phyloP scores from a whole-genome alignment of 2,113 vertebrate species.

The Uria aalge region DNA sequence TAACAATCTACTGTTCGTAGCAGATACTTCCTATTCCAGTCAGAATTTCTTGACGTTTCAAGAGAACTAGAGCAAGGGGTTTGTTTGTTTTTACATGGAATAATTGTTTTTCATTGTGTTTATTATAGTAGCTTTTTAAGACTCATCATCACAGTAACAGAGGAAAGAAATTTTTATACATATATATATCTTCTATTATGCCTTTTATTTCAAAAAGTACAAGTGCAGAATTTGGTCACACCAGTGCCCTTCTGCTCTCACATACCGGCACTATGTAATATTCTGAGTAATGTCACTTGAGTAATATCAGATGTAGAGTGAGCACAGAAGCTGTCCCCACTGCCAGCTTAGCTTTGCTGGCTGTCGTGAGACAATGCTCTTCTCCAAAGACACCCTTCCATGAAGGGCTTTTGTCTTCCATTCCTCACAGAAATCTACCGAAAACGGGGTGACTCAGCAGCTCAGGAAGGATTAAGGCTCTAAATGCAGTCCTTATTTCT shows the following conservation, averaged over 20 bases:
- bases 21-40: not conserved
- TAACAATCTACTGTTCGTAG: not conserved
- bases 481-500: not conserved
- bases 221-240: not conserved
- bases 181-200: not conserved
- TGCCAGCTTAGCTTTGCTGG: not conserved
- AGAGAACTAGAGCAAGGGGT: not conserved
- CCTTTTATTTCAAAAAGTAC: not conserved
- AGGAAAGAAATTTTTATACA: not conserved
- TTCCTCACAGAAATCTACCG: not conserved
- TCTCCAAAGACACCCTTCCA: not conserved
- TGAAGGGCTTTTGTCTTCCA: not conserved
- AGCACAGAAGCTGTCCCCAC: not conserved
- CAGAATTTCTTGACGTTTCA: not conserved
- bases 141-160: not conserved
- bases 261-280: not conserved
- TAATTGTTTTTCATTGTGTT: not conserved
- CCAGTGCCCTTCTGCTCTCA: not conserved
- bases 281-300: not conserved
- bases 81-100: not conserved
- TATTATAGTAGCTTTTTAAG: not conserved
- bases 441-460: not conserved
- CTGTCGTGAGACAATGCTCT: not conserved
- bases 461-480: not conserved
- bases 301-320: not conserved